Evolutionary conservation across 2,797 vertebrate species (phyloP).

Genomic region (Cichlasoma orientale): DNA sequence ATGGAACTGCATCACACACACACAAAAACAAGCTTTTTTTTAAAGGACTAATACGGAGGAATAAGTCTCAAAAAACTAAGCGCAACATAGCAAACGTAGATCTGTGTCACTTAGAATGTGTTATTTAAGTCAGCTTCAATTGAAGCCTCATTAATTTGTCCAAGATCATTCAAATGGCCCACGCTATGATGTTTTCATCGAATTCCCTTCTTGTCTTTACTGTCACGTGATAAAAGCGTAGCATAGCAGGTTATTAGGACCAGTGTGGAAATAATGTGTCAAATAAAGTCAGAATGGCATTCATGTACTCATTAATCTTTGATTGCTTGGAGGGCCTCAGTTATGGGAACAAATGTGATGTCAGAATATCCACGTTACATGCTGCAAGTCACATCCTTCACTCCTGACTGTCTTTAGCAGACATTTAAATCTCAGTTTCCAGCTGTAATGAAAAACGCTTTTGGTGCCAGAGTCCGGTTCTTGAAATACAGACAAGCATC

Average conservation of each 20-base stretch:
- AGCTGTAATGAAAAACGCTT: neutral
- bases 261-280: neutral
- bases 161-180: neutral
- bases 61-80: too few species aligned
- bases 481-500: neutral
- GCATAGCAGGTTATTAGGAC: conserved; percentile 7
- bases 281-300: conserved; percentile 4
- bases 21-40: neutral
- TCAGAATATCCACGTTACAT: conserved; percentile 9
- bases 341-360: conserved; percentile 19
- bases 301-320: conserved; percentile 33
- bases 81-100: too few species aligned
- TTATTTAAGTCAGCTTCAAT: neutral
- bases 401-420: conserved; percentile 5
- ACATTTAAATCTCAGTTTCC: neutral
- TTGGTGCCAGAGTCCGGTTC: neutral
- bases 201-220: neutral
- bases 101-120: too few species aligned
- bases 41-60: too few species aligned
- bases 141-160: neutral
- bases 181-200: neutral
- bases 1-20: neutral
- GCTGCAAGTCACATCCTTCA: neutral
- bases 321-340: neutral
- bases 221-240: neutral